Conservation (phyloP, 2,888 invertebrate species). For the Maniola hyperantus region DNA sequence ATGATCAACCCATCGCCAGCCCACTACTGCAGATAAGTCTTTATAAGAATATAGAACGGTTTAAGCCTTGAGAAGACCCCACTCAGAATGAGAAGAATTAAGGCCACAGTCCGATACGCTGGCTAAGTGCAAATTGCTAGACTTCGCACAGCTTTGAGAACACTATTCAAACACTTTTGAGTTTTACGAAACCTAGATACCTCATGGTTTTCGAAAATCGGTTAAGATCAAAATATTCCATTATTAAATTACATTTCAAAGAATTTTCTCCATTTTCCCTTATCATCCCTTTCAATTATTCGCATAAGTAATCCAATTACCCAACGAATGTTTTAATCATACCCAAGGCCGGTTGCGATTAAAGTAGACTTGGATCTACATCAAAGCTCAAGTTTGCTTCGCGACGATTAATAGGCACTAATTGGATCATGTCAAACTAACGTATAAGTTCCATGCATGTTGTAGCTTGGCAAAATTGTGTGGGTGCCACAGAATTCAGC, state of each 20-base stretch:
- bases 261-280: conserved; percentile 2
- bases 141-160: no score
- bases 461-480: conserved; percentile 18
- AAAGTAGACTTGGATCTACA: conserved; percentile 2
- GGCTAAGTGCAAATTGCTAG: no score
- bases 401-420: neutral
- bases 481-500: neutral
- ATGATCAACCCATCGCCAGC: no score
- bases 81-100: no score
- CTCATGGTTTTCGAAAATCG: neutral
- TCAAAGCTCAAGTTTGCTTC: conserved; percentile 3
- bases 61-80: no score
- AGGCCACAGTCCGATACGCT: no score
- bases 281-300: conserved; percentile 3
- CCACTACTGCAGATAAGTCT: no score
- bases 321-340: neutral
- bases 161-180: no score
- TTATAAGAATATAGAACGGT: no score
- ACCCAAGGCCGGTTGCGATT: conserved; percentile 11
- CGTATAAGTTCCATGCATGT: conserved; percentile 6
- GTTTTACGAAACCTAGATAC: no score
- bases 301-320: neutral
- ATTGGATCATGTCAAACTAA: conserved; percentile 19
- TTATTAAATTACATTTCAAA: conserved; percentile 2
- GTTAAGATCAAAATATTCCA: neutral